These are phyloP conservation scores for Elmis aenea DNA, from an alignment of 2,888 invertebrate genomes.

Conservation along the genomic window DNA sequence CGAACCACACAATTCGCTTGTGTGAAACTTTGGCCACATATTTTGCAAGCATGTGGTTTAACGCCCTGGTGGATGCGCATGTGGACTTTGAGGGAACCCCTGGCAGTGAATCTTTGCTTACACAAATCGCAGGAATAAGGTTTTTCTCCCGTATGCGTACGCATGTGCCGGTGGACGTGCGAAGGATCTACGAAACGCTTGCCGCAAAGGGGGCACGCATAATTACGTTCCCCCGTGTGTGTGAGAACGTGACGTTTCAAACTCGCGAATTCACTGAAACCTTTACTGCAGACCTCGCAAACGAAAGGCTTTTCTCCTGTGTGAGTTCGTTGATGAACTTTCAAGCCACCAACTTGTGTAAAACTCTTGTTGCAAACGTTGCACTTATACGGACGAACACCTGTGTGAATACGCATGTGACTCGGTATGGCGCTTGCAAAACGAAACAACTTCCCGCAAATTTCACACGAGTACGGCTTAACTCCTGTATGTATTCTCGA, in stretches of 20 bases:
- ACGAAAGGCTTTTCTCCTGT: constrained; percentile 16
- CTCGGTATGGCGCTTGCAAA: constrained; percentile 10
- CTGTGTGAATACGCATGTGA: constrained; percentile 15
- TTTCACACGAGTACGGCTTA: constrained; percentile 13
- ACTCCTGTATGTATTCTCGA: constrained; percentile 10
- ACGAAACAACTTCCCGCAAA: constrained; percentile 14
- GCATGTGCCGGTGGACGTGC: constrained; percentile 11
- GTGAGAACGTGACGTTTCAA: constrained; percentile 8
- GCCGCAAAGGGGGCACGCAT: constrained; percentile 14
- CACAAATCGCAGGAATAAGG: constrained; percentile 13
- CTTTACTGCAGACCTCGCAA: constrained; percentile 17
- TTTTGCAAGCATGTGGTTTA: constrained; percentile 16
- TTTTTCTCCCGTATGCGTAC: constrained; percentile 16
- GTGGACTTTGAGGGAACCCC: constrained; percentile 13
- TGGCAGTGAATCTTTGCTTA: constrained; percentile 8
- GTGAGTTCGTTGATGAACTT: constrained; percentile 14
- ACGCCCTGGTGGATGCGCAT: constrained; percentile 15
- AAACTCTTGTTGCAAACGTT: constrained; percentile 8
- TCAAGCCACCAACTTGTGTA: constrained; percentile 9
- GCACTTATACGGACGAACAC: constrained; percentile 13
- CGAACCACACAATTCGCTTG: constrained; percentile 14
- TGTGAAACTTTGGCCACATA: constrained; percentile 18
- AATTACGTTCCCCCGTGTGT: constrained; percentile 12
- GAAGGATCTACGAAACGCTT: constrained; percentile 10
- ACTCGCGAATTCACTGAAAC: constrained; percentile 14